Evolutionary conservation across 2,888 invertebrate genomes (phyloP).

Genomic region (Drosophila robusta): DNA sequence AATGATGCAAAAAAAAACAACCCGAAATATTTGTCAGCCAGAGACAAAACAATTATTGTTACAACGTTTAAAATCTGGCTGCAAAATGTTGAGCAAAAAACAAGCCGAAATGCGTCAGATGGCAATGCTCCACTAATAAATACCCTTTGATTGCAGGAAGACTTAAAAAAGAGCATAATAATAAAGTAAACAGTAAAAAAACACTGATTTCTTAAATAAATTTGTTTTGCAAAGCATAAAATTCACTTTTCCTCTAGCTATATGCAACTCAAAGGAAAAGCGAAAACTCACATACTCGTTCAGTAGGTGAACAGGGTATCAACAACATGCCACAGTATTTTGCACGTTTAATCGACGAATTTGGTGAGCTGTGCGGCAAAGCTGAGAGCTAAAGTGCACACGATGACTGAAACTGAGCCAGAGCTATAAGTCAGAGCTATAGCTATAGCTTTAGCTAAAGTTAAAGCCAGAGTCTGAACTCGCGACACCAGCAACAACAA

Average conservation of each 20-base stretch:
- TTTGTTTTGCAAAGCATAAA: too few relatives aligned
- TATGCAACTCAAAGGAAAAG: too few relatives aligned
- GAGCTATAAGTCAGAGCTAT: neutral
- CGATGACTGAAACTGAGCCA: constrained; percentile 33
- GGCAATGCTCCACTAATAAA: neutral
- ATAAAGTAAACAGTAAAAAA: neutral
- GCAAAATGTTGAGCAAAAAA: neutral
- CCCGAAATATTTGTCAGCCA: neutral
- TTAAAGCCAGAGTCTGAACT: constrained; percentile 31
- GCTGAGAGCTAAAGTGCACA: constrained; percentile 45
- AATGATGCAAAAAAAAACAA: neutral
- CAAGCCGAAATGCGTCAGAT: neutral
- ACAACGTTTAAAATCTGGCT: neutral
- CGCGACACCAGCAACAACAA: constrained; percentile 31
- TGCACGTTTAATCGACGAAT: constrained; percentile 58
- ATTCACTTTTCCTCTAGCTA: too few relatives aligned
- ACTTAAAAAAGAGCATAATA: neutral
- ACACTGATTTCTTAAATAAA: too few relatives aligned
- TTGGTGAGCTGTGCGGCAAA: constrained; percentile 39
- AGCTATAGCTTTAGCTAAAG: neutral
- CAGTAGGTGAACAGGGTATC: constrained; percentile 18
- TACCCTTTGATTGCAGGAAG: neutral
- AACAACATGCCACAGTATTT: constrained; percentile 41
- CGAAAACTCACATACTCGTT: neutral
- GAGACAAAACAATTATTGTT: neutral